A percentile compares a stretch with the other conserved stretches of the same genome.
phyloP scores from a whole-genome alignment of 2,797 vertebrate genomes.

The Glossophaga mutica region DNA sequence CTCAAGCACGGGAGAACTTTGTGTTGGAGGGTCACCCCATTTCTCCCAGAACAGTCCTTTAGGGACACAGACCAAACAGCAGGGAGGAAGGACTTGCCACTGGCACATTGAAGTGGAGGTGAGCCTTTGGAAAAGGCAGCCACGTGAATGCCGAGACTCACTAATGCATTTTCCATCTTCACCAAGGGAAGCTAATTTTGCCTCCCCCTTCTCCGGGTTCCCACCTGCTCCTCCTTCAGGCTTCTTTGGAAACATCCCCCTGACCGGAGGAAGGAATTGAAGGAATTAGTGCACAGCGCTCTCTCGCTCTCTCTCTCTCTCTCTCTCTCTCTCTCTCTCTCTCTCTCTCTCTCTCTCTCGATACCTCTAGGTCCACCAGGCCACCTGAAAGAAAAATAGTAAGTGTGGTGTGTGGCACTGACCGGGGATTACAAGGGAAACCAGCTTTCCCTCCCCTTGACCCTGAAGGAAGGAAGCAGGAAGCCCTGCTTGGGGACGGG shows the following conservation, averaged over 20 bases:
- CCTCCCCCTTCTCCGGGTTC: too few relatives aligned
- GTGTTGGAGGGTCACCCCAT: accelerated
- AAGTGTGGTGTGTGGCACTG: not conserved
- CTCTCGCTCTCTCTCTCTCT: not conserved
- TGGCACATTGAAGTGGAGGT: not conserved
- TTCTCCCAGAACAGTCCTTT: not conserved
- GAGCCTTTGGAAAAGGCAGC: not conserved
- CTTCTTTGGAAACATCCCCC: slow-evolving; percentile 10
- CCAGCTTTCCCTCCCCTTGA: not conserved
- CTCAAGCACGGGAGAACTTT: accelerated
- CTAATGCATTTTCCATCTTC: not conserved
- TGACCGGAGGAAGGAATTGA: slow-evolving; percentile 45
- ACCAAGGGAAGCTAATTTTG: not conserved
- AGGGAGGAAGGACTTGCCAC: not conserved
- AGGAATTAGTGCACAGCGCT: slow-evolving; percentile 22
- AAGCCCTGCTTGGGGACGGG: slow-evolving; percentile 24
- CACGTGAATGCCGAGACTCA: not conserved
- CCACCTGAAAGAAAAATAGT: not conserved
- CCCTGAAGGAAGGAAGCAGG: slow-evolving; percentile 72
- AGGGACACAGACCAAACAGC: not conserved
- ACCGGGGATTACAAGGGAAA: slow-evolving; percentile 26
- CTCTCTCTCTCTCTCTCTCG: not conserved
- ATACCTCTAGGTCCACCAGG: not conserved
- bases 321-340: too few relatives aligned
- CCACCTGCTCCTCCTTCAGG: not conserved